A percentile compares a stretch with the other conserved stretches of the same genome.
phyloP scores from a whole-genome alignment of 2,888 invertebrate species.

The Micoletzkya japonica region DNA sequence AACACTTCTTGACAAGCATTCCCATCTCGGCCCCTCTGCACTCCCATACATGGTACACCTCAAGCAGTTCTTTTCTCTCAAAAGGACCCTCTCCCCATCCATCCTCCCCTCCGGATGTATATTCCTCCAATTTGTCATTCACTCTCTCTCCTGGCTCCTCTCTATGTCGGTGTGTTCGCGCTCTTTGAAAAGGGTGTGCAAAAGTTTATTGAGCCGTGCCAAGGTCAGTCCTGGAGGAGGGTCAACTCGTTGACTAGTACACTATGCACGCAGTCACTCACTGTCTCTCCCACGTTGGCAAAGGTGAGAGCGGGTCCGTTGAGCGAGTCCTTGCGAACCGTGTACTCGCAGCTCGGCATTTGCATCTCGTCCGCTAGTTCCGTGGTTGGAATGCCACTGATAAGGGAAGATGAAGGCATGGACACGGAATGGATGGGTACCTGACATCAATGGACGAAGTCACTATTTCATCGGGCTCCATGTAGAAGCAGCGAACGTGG shows the following conservation, averaged over 20 bases:
- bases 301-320: conserved; percentile 57
- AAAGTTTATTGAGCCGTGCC: background rate
- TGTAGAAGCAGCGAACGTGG: conserved; percentile 62
- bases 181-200: background rate
- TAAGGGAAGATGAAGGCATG: conserved; percentile 19
- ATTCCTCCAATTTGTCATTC: conserved; percentile 28
- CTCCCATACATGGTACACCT: conserved; percentile 39
- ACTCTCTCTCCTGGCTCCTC: conserved; percentile 9
- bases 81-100: conserved; percentile 5
- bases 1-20: conserved; percentile 62
- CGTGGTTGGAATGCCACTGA: conserved; percentile 58
- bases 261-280: conserved; percentile 20
- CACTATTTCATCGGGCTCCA: conserved; percentile 63
- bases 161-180: background rate
- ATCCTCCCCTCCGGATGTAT: conserved; percentile 17
- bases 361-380: conserved; percentile 56
- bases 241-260: background rate
- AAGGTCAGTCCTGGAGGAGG: background rate
- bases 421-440: conserved; percentile 32
- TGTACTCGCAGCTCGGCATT: conserved; percentile 62
- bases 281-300: conserved; percentile 62
- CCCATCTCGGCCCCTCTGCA: conserved; percentile 60
- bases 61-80: background rate
- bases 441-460: conserved; percentile 61
- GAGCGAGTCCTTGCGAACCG: conserved; percentile 49